These are phyloP conservation scores for Nephrocerus scutellatus DNA, from an alignment of 2,888 invertebrate species.

Conservation along the genomic window DNA sequence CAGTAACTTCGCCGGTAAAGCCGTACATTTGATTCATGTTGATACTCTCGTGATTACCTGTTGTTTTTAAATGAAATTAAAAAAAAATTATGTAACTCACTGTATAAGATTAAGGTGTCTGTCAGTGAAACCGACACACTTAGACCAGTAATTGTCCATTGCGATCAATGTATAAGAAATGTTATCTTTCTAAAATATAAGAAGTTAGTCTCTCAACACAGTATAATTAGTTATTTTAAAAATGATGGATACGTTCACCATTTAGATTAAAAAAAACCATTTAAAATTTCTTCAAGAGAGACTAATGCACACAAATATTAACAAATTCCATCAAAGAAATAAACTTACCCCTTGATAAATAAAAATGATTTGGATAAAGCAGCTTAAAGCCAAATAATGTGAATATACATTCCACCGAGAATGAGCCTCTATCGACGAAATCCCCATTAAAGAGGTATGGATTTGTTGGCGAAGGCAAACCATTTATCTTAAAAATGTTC, in stretches of 20 bases:
- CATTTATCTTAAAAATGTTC: constrained; percentile 96
- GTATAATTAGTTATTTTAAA: too few relatives aligned
- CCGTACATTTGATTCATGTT: constrained; percentile 99
- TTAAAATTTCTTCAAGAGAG: background rate
- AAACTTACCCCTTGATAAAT: constrained; percentile 86
- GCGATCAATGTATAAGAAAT: too few relatives aligned
- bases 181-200: too few relatives aligned
- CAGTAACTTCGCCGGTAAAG: constrained; percentile 95
- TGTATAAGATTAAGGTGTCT: too few relatives aligned
- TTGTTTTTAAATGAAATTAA: constrained; percentile 12
- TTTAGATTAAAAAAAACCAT: too few relatives aligned
- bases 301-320: background rate
- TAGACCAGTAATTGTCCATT: too few relatives aligned
- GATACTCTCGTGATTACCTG: constrained; percentile 96
- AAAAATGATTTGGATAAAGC: constrained; percentile 92
- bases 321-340: background rate
- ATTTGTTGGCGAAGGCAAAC: constrained; percentile 87
- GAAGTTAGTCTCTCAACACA: too few relatives aligned
- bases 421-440: constrained; percentile 98
- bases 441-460: constrained; percentile 99
- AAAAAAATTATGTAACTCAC: too few relatives aligned
- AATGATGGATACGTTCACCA: too few relatives aligned
- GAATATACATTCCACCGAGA: constrained; percentile 98
- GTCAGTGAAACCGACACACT: too few relatives aligned
- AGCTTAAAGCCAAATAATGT: constrained; percentile 94